A percentile compares a stretch with the other conserved stretches of the same genome.
These are phyloP conservation scores for Phyllostomus hastatus DNA, from an alignment of 2,113 vertebrate genomes.

Conservation along the genomic window DNA sequence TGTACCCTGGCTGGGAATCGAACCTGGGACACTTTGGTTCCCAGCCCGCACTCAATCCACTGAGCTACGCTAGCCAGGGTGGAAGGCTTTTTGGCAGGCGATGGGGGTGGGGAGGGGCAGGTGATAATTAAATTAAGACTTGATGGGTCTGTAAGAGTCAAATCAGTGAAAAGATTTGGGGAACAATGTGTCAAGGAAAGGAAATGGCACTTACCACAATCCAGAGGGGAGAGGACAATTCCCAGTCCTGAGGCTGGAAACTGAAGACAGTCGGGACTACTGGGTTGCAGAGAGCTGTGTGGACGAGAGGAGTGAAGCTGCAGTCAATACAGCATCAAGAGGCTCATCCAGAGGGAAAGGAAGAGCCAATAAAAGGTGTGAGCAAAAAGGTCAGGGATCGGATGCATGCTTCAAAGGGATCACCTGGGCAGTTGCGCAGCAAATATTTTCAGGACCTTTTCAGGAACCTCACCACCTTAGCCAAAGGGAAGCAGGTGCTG, in stretches of 20 bases:
- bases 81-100: too few species aligned
- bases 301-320: not conserved
- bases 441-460: not conserved
- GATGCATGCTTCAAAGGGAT: not conserved
- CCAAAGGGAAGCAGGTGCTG: not conserved
- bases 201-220: not conserved
- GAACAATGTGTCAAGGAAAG: not conserved
- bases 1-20: too few species aligned
- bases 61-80: too few species aligned
- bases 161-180: not conserved
- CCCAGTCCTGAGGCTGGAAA: not conserved
- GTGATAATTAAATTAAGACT: not conserved
- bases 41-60: too few species aligned
- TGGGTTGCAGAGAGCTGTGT: not conserved
- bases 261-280: not conserved
- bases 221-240: not conserved
- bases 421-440: not conserved
- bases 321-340: not conserved
- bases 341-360: not conserved
- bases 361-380: not conserved
- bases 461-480: not conserved
- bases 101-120: not conserved
- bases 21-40: too few species aligned
- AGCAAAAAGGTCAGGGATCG: not conserved
- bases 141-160: not conserved